Base-by-base conservation (phyloP, 2,888 invertebrate species). In the Agelastica alni region DNA sequence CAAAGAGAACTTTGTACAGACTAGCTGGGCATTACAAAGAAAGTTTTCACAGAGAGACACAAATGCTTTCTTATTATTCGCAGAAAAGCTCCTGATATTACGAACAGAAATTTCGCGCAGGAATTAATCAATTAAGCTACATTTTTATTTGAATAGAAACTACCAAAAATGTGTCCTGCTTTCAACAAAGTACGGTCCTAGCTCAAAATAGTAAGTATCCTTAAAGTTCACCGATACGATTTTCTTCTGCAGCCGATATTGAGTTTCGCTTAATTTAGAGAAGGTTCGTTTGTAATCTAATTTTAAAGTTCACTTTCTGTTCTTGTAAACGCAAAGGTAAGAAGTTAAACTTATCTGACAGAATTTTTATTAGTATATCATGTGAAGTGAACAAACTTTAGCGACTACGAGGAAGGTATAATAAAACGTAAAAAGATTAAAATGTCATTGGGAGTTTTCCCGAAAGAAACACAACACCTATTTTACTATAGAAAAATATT, bases 251-350 rank as follows among this genome's bases (percentile, higher is more conserved):
- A 47, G 47, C 45, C 56, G 37, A 52, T 56, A 56, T 56, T 53
- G 48, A 52, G 56, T 56, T 56, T 56, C 45, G 52, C 48, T 41
- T 56, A 56, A 56, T 56, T 52, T 49, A 34, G 45, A 53, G 36
- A 37, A 52, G 48, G 56, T 52, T 51, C 56, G 34, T 39, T 20
- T 56, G 44, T 56, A 56, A 56, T 56, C 45, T 49, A 51, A 56
- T 56, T 56, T 49, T 34, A 36, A 41, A 49, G 48, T 56, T 49
- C 41, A 31, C 34, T 45, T 51, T 55, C 32, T 49, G 55, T 42
- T 52, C 47, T 36, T 48, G 41, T 26, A 48, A 31, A 13, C 18
- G 31, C 10, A 48, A 31, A 48, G 30, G 48, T 48, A 48, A 18
- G 14, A 48, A 48, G 48, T 41, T 48, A 20, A 48, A 31, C 39